Evolutionary conservation across 2,797 vertebrate genomes (phyloP), one percentile per base, ranked within the genome.

Genomic region (Eulemur mongoz): DNA sequence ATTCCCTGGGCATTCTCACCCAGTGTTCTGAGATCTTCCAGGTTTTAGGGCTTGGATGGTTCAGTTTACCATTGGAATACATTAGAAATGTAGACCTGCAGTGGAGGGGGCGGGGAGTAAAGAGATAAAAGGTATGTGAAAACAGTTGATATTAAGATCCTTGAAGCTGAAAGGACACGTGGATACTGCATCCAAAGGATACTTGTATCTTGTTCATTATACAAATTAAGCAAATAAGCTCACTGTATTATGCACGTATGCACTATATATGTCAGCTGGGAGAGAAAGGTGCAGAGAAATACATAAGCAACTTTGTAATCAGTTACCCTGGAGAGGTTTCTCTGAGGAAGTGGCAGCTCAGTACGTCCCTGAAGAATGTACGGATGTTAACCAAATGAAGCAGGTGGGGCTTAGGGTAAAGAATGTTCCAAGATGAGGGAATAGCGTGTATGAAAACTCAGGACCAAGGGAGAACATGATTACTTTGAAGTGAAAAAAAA

Each of bases 101-200:
- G 2, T 14, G 7, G 12, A 79, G 7, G 61, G 12, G 13, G 11
- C 5, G 52, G 12, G 69, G 4, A 54, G 1, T 20, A 10, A 43
- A 15, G 5, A 50, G 65, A 6, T 12, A 87, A 7, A 48, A 35
- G 5, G 23, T 20, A 5, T 10, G 4, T 11, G 40, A 14, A 43
- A 40, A 82, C 9, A 27, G 30, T 27, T 13, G 17, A 48, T 8
- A 27, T 13, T 48, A 8, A 79, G 11, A 6, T 8, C 1, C 6
- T 10, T n/a, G n/a, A 69, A 73, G 35, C 3, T 48, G 54, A 52
- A 20, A 38, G 11, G 4, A 40, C 0, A 22, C 4, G 3, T 40
- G 4, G 17, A 15, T 20, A 15, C 12, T 82, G 14, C 0, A 45
- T 52, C 23, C 8, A 50, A 59, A 9, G 0, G 3, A 4, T 45